Evolutionary conservation across 1,140 invertebrate genomes (phyloP).

Genomic region (Bombyx mori): ASM3026992v2 NC_085124.1:11827001-11827500

Average conservation of each 20-base stretch:
- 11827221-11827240: conserved; percentile 4
- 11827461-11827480: conserved; percentile 68
- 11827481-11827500: conserved; percentile 97
- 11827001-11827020: too few species aligned
- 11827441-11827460: not conserved
- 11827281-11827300: conserved; percentile 9
- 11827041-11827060: too few species aligned
- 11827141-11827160: conserved; percentile 25
- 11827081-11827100: too few species aligned
- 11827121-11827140: conserved; percentile 21
- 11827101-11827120: not conserved
- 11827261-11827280: conserved; percentile 7
- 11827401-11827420: too few species aligned
- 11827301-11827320: conserved; percentile 11
- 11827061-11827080: too few species aligned
- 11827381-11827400: not conserved
- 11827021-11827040: too few species aligned
- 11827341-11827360: conserved; percentile 10
- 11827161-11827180: conserved; percentile 28
- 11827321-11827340: conserved; percentile 9
- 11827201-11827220: conserved; percentile 17
- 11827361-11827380: conserved; percentile 11
- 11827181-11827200: conserved; percentile 35
- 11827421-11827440: too few species aligned
- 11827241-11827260: conserved; percentile 6